A percentile compares a stretch with the other conserved stretches of the same genome.
phyloP scores from a whole-genome alignment of 1,140 invertebrate species.

The Oscheius sp. region DNA sequence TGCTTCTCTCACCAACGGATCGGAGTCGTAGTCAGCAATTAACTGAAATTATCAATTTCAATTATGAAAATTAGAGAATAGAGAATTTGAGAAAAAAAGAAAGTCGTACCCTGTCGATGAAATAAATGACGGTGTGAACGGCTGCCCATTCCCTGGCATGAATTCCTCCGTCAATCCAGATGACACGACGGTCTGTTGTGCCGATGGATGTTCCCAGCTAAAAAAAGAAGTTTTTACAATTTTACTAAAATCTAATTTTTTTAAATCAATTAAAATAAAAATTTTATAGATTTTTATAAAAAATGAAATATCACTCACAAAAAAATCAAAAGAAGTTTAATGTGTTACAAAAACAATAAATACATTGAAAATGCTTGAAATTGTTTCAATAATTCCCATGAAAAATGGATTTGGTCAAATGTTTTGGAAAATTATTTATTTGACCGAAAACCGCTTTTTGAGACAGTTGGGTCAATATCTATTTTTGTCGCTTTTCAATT shows the following conservation, averaged over 20 bases:
- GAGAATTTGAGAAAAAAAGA: constrained; percentile 4
- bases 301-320: neutral
- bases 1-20: constrained; percentile 53
- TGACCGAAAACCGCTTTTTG: no score
- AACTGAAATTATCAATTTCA: constrained; percentile 42
- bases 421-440: no score
- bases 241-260: neutral
- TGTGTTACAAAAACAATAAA: neutral
- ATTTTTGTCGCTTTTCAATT: no score
- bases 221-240: constrained; percentile 4
- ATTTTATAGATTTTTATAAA: neutral
- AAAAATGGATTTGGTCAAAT: no score
- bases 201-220: constrained; percentile 53
- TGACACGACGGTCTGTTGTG: constrained; percentile 47
- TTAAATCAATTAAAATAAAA: neutral
- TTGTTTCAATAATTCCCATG: neutral
- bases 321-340: no score
- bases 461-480: no score
- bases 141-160: constrained; percentile 62
- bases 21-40: constrained; percentile 49
- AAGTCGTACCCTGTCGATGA: constrained; percentile 52
- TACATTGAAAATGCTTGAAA: neutral
- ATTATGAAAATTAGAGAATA: constrained; percentile 13
- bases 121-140: constrained; percentile 62
- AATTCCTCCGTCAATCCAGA: constrained; percentile 63